phyloP scores from a whole-genome alignment of 2,888 invertebrate genomes.

The Eueremaeus valkanovi region DNA sequence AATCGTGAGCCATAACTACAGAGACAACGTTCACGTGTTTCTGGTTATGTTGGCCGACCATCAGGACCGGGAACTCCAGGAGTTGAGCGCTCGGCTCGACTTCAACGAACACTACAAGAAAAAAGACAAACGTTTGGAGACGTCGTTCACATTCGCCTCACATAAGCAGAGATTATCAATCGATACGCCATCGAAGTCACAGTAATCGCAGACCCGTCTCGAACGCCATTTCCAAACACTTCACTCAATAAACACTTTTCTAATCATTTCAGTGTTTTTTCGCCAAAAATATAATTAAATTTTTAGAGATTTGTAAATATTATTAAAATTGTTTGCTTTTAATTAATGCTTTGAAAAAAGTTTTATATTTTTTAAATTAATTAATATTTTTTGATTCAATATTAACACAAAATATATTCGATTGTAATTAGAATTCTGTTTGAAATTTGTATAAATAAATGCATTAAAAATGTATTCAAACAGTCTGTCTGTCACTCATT shows the following conservation, averaged over 20 bases:
- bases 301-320: too few relatives aligned
- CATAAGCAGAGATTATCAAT: conserved; percentile 30
- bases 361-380: too few relatives aligned
- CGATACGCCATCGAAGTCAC: conserved; percentile 25
- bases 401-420: too few relatives aligned
- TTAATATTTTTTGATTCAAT: too few relatives aligned
- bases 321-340: not conserved
- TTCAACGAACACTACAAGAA: conserved; percentile 93
- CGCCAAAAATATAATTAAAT: not conserved
- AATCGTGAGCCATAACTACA: conserved; percentile 11
- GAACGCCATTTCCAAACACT: not conserved
- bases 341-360: not conserved
- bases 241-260: not conserved
- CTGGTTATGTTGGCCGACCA: conserved; percentile 76
- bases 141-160: conserved; percentile 54
- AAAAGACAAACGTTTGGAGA: conserved; percentile 69
- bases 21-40: conserved; percentile 80
- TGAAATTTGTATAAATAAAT: too few relatives aligned
- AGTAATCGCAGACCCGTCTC: not conserved
- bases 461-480: not conserved
- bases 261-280: not conserved
- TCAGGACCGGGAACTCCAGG: conserved; percentile 77
- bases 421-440: too few relatives aligned
- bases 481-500: too few relatives aligned
- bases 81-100: conserved; percentile 84